Evolutionary conservation across 2,113 vertebrate genomes (phyloP).

Genomic region (Pterocles orientalis): DNA sequence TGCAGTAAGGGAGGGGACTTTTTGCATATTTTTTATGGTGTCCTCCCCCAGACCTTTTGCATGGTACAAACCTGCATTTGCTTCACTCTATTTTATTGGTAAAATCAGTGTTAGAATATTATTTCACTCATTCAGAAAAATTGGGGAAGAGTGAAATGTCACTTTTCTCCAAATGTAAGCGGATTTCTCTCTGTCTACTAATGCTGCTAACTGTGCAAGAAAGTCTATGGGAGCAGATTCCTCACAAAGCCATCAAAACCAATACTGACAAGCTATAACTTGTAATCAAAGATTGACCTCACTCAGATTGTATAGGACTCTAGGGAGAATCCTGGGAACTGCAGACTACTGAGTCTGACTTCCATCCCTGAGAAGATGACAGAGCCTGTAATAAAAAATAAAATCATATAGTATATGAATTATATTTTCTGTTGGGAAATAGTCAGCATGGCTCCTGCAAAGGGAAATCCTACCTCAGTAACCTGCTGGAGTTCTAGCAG

Average conservation of each 20-base stretch:
- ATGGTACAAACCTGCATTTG: not conserved
- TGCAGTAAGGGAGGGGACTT: not conserved
- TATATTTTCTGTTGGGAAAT: not conserved
- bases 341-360: not conserved
- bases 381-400: constrained; percentile 12
- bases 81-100: not conserved
- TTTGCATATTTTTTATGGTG: not conserved
- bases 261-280: constrained; percentile 18
- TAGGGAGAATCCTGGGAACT: not conserved
- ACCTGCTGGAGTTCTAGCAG: not conserved
- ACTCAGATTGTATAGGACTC: not conserved
- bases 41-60: accelerated
- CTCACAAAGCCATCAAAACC: constrained; percentile 5
- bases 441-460: not conserved
- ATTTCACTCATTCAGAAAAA: not conserved
- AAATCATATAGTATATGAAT: not conserved
- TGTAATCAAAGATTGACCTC: constrained; percentile 23
- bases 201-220: not conserved
- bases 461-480: not conserved
- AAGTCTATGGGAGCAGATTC: not conserved
- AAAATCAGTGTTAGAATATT: not conserved
- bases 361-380: not conserved
- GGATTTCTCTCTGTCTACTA: not conserved
- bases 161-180: not conserved
- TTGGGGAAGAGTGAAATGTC: not conserved